Base-by-base conservation (phyloP, 2,888 invertebrate species). In the Heteromurus nitidus region DNA sequence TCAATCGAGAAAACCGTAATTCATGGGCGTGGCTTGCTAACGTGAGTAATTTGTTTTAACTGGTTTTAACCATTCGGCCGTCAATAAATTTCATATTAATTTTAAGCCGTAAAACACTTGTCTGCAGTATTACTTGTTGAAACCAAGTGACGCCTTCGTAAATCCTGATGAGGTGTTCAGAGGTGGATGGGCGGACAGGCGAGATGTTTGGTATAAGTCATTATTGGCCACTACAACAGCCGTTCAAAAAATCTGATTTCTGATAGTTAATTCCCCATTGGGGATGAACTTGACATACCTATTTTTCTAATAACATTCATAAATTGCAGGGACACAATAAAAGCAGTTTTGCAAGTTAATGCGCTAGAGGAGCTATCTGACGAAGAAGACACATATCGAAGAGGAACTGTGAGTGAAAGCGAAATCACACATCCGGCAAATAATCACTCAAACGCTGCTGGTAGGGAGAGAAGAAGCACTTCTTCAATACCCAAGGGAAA, bases 11-110 rank as follows among this genome's bases (percentile, higher is more conserved):
- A 2, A 31, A 44, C 2, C 22, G 82, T n/a, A 82, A 77, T 42
- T 68, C 82, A 16, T 82, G 82, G 82, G 64, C 70, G 13, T 82
- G 82, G 82, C 67, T 82, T 44, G 82, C 82, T 13, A 82, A 20
- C 18, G 75, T 74, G 24, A 64, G 50, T 36, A 28, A 53, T 28
- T 55, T n/a, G n/a, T n/a, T n/a, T n/a, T n/a, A n/a, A n/a, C n/a
- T n/a, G n/a, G n/a, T n/a, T n/a, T n/a, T n/a, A n/a, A n/a, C n/a
- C n/a, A n/a, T n/a, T n/a, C n/a, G n/a, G n/a, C n/a, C n/a, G n/a
- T 30, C 28, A 2, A 31, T 26, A 16, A 47, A 47, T 11, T 16
- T 50, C n/a, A 50, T 50, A 28, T 13, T 13, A 36, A 13, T 36
- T 36, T 36, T 7, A 9, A 9, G 7, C 36, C 36, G 36, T 36